phyloP scores from a whole-genome alignment of 2,113 vertebrate species.

The Trichechus manatus region DNA sequence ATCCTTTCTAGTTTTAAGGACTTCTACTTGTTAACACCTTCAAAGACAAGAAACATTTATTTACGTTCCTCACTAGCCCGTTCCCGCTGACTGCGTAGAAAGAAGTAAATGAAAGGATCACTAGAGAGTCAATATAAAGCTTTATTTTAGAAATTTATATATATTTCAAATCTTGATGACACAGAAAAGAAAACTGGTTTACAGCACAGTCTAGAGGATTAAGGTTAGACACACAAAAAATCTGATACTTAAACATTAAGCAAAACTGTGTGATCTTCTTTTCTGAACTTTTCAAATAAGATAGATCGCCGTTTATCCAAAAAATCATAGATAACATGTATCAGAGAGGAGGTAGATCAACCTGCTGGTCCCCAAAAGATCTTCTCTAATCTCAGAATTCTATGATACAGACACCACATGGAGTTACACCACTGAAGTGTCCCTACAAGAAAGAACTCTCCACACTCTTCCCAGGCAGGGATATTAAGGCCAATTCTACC shows the following conservation, averaged over 20 bases:
- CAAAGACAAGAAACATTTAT: not conserved
- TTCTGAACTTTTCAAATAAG: constrained; percentile 10
- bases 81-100: not conserved
- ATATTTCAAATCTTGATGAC: constrained; percentile 11
- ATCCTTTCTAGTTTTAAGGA: constrained; percentile 18
- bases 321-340: not conserved
- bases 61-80: not conserved
- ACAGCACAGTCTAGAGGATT: not conserved
- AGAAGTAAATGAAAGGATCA: not conserved
- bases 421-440: not conserved
- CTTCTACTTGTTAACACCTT: constrained; percentile 13
- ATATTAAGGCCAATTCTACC: not conserved
- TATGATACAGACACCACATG: not conserved
- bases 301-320: not conserved
- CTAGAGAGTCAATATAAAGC: not conserved
- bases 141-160: not conserved
- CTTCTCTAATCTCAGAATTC: not conserved
- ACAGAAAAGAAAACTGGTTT: constrained; percentile 28
- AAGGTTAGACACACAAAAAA: not conserved
- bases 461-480: not conserved
- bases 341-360: not conserved
- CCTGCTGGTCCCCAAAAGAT: not conserved
- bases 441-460: not conserved
- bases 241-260: not conserved
- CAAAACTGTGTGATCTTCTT: not conserved